Base-by-base conservation (phyloP, 2,797 vertebrate species). In the Gallinago stenura region DNA sequence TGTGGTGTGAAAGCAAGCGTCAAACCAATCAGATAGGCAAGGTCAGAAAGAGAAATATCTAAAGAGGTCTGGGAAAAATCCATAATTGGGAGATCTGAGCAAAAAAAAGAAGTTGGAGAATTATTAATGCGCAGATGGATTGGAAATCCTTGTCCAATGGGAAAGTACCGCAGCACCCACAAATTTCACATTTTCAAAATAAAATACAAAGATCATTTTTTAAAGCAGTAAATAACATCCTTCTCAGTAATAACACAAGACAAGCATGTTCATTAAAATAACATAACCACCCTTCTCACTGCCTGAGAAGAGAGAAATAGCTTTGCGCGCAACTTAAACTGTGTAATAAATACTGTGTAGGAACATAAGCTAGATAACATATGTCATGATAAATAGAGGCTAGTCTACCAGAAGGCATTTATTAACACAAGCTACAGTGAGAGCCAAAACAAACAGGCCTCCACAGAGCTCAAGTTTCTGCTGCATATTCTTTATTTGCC, bases 361-460 rank as follows among this genome's bases (percentile, higher is more conserved):
- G 87, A 95, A 90, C 93, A 82, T 82, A 90, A 96, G 80, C 87
- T 91, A 94, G 91, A 95, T 96, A 96, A 93, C 91, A 91, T 89
- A 97, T 94, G 80, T 94, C 87, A 82, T 93, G 94, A 92, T 90
- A 95, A 93, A 96, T 94, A 69, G 61, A 88, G 85, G 91, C 94
- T 95, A 93, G 89, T 79, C 96, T 95, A 93, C 35, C 66, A 94
- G 91, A 80, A 96, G 93, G 91, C 90, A 94, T 95, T 95, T 94
- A 94, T 96, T 96, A 95, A 96, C 96, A 90, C 94, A 95, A 94
- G 20, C 77, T 66, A 26, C 46, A 72, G 85, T 0, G 4, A 43
- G 70, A 94, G 96, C 96, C 96, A 96, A 96, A 96, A 87, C 83
- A 96, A 96, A 95, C 91, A 95, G 95, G 41, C 83, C 77, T 94